Evolutionary conservation across 1,140 invertebrate genomes (phyloP).

Genomic region (Holcopasites calliopsidis): DNA sequence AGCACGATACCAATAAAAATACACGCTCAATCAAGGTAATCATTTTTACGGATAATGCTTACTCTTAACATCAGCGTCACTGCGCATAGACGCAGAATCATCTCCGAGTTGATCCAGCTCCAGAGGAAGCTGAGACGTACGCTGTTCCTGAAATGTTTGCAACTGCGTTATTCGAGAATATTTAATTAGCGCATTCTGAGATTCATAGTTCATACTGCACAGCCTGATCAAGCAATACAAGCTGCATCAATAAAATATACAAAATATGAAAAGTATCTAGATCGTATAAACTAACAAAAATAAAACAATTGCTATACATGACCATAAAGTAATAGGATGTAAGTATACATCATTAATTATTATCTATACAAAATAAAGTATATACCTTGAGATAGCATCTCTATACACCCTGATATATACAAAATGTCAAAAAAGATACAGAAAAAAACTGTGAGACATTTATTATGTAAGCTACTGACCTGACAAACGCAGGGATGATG

Average conservation of each 20-base stretch:
- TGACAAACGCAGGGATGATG: constrained; percentile 74
- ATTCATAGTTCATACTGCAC: not conserved
- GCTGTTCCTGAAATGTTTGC: constrained; percentile 86
- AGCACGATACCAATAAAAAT: constrained; percentile 5
- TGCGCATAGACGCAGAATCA: constrained; percentile 90
- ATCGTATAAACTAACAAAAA: too few species aligned
- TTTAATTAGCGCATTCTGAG: not conserved
- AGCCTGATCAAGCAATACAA: too few species aligned
- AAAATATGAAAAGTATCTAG: not conserved
- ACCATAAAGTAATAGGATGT: not conserved
- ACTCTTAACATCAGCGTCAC: constrained; percentile 89
- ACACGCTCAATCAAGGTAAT: too few species aligned
- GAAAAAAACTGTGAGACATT: constrained; percentile 13
- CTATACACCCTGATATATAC: constrained; percentile 6
- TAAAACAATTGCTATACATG: not conserved
- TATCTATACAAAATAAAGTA: not conserved
- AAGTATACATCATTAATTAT: not conserved
- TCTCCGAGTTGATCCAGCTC: constrained; percentile 89
- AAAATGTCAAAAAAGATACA: constrained; percentile 9
- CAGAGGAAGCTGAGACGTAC: constrained; percentile 91
- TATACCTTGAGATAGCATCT: too few species aligned
- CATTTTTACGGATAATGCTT: too few species aligned
- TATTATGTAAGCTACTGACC: constrained; percentile 72
- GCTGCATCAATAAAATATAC: not conserved
- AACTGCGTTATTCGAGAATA: not conserved